Base-by-base conservation (phyloP, 2,113 vertebrate species). In the Zosterops pallidus region DNA sequence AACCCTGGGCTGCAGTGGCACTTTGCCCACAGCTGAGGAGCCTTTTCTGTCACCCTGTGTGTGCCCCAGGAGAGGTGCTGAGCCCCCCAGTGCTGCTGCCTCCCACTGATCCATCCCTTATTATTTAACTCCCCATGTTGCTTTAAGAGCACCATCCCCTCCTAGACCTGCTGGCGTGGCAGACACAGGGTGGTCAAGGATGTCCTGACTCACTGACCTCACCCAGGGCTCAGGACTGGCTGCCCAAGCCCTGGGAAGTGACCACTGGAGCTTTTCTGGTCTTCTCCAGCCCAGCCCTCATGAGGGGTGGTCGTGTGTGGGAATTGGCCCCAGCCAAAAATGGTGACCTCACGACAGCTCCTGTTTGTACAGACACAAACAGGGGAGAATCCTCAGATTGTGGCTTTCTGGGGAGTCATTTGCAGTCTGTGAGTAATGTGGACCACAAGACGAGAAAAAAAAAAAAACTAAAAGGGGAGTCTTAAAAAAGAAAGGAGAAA, bases 361-460 rank as follows among this genome's bases (percentile, higher is more conserved):
- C 86, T 94, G 83, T 96, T 97, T 96, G 94, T 87, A 49, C 83
- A 97, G 96, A 95, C 93, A 57, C 78, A 50, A 50, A 50, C 49
- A 50, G 23, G 56, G 95, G 75, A 90, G 83, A 95, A 91, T 93
- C 96, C 95, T 86, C 84, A 18, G 87, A 44, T 53, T 95, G 90
- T 92, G 95, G 96, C 83, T 96, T 96, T 44, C 79, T 49, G 42
- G 95, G 90, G 95, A 91, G 67, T 92, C 60, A 1, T 95, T 95
- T 88, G 68, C 89, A 94, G 72, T 4, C 76, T 50, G 18, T 94
- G 94, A 92, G 94, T 96, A 95, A 92, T 90, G 78, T 82, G 94
- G 94, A 95, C 94, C 96, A 92, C 94, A 95, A 91, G 89, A 88
- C 2, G 33, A 72, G 70, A 90, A 86, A 95, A 13, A 94, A 86